Percentiles rank a stretch among this genome's conserved stretches.
Evolutionary conservation across 2,888 invertebrate species (phyloP).

Genomic region (Serrognathus titanus): DNA sequence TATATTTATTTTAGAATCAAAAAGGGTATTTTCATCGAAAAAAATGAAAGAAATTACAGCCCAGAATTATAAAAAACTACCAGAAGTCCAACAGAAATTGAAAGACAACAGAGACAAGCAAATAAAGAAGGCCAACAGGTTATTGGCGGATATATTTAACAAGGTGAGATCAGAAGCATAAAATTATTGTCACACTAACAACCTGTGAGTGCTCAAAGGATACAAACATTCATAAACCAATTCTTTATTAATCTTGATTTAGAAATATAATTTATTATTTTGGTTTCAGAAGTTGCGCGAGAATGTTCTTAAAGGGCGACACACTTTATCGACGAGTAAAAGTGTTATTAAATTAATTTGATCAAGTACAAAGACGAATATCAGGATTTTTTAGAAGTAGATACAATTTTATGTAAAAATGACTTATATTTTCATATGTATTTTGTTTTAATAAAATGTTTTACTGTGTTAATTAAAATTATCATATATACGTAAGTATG

Average conservation of each 20-base stretch:
- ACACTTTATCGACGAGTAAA: conserved; percentile 62
- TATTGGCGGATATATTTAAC: conserved; percentile 74
- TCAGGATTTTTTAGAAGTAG: too few species aligned
- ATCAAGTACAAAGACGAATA: not conserved
- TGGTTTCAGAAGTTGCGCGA: conserved; percentile 63
- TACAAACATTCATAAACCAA: too few species aligned
- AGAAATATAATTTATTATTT: conserved; percentile 15
- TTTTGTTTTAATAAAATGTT: too few species aligned
- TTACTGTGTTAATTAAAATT: too few species aligned
- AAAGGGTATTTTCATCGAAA: conserved; percentile 53
- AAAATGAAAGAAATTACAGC: conserved; percentile 61
- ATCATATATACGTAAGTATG: too few species aligned
- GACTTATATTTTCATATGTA: too few species aligned
- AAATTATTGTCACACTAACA: not conserved
- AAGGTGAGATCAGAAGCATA: conserved; percentile 51
- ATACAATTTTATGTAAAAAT: too few species aligned
- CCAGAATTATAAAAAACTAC: conserved; percentile 64
- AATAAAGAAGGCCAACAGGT: conserved; percentile 61
- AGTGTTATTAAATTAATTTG: conserved; percentile 54
- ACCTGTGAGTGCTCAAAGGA: too few species aligned
- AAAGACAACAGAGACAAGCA: conserved; percentile 58
- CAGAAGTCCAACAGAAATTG: conserved; percentile 66
- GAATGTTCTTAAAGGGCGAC: conserved; percentile 62
- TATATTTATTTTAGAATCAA: conserved; percentile 42
- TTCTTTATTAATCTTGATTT: too few species aligned